Evolutionary conservation across 1,140 invertebrate genomes (phyloP), one percentile per base, ranked within the genome.

Genomic region (Leptoteleia sp.): DNA sequence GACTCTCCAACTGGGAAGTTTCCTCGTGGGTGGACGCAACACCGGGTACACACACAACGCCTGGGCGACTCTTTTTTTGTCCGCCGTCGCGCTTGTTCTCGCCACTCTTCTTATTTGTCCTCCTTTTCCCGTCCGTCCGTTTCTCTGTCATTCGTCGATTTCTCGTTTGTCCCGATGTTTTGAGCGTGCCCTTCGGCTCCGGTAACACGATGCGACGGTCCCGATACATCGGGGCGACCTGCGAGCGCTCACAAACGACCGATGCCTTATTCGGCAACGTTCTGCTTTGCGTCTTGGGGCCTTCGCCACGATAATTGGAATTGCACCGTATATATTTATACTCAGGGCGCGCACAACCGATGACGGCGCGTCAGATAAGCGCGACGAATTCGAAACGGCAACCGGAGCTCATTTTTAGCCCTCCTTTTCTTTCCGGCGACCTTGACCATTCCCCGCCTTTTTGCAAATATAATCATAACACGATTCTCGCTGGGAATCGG

Each of bases 241-340:
- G 43, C 45, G 38, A 64, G 22, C 43, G 40, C 55, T 31, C 40
- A 27, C 64, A 65, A 81, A 68, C 43, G 47, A 52, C 50, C 19
- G 50, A 70, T 65, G 38, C 80, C 80, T 81, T 81, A 81, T 81
- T 79, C 73, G 80, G 80, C 43, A 61, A 75, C 68, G 62, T 55
- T 73, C 47, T 64, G 72, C 48, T 72, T 73, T 47, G 62, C 71
- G 40, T 73, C 54, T 48, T 11, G 29, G 54, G 57, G 35, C 62
- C 27, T 16, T n/a, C n/a, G 40, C 38, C 31, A 31, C 52, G 54
- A 42, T 81, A 77, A 81, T 81, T 73, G 73, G 70, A 78, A 61
- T 75, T 57, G 48, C 59, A 43, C 61, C 27, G 27, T 68, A 52
- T 43, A 64, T 50, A 57, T 29, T 57, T 62, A 55, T 19, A 29